phyloP scores from a whole-genome alignment of 1,140 invertebrate species.

The Drosophila quadrilineata region DNA sequence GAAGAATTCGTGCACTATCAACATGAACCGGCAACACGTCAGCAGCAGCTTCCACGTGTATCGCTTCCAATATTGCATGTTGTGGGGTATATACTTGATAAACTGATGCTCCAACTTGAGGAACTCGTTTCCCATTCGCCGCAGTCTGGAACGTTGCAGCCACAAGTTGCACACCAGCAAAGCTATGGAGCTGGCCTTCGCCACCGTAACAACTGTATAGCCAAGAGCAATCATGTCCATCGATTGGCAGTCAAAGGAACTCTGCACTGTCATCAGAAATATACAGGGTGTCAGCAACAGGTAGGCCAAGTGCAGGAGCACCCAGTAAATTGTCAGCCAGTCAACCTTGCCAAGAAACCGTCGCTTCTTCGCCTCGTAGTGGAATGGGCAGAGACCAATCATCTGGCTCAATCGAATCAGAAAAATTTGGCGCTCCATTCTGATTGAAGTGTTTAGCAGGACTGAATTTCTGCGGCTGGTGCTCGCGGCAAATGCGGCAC shows the following conservation, averaged over 20 bases:
- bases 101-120: constrained; percentile 1
- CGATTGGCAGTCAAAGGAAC: constrained; percentile 22
- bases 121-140: constrained; percentile 25
- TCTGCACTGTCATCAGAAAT: constrained; percentile 18
- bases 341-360: too few relatives aligned
- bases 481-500: too few relatives aligned
- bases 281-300: constrained; percentile 32
- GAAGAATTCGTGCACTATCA: constrained; percentile 20
- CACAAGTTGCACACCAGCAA: constrained; percentile 30
- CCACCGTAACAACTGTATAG: constrained; percentile 34
- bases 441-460: too few relatives aligned
- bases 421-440: too few relatives aligned
- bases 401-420: too few relatives aligned
- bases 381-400: too few relatives aligned
- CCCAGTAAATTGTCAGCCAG: too few relatives aligned
- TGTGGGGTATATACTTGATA: constrained; percentile 4
- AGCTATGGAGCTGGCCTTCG: constrained; percentile 1
- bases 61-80: neutral
- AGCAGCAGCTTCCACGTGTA: constrained; percentile 24
- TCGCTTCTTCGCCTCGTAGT: too few relatives aligned
- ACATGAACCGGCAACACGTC: constrained; percentile 21
- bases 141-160: constrained; percentile 11
- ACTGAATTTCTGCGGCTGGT: too few relatives aligned
- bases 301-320: constrained; percentile 38
- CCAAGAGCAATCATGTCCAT: constrained; percentile 34